Conservation (phyloP, 2,797 vertebrate genomes). For the Sebastes matsubarae region DNA sequence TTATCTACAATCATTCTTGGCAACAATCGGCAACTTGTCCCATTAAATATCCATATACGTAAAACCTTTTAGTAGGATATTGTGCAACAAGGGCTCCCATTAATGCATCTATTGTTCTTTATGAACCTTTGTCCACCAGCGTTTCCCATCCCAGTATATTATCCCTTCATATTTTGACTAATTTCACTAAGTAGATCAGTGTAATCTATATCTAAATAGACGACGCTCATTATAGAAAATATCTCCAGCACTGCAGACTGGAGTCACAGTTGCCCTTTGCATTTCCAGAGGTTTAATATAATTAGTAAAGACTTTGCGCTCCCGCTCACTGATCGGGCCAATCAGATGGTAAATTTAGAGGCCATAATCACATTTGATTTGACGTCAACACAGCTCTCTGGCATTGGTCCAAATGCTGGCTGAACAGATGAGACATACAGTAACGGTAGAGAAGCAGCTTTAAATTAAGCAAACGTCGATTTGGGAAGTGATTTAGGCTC, state of each 20-base stretch:
- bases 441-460: conserved; percentile 11
- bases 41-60: neutral
- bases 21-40: neutral
- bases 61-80: neutral
- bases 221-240: neutral
- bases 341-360: conserved; percentile 64
- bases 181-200: conserved; percentile 21
- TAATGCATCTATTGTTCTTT: neutral
- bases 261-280: conserved; percentile 56
- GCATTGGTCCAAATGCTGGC: conserved; percentile 10
- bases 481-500: neutral
- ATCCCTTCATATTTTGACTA: neutral
- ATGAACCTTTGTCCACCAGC: neutral
- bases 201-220: conserved; percentile 15
- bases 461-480: conserved; percentile 22
- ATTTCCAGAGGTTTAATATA: conserved; percentile 46
- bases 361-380: conserved; percentile 69
- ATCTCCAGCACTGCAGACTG: conserved; percentile 14
- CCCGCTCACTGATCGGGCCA: conserved; percentile 55
- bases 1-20: neutral
- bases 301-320: conserved; percentile 62
- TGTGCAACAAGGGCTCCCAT: neutral
- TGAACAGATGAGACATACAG: conserved; percentile 29
- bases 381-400: conserved; percentile 58
- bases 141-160: neutral